Evolutionary conservation across 2,888 invertebrate species (phyloP), one percentile per base, ranked within the genome.

Genomic region (Folsomia candida): DNA sequence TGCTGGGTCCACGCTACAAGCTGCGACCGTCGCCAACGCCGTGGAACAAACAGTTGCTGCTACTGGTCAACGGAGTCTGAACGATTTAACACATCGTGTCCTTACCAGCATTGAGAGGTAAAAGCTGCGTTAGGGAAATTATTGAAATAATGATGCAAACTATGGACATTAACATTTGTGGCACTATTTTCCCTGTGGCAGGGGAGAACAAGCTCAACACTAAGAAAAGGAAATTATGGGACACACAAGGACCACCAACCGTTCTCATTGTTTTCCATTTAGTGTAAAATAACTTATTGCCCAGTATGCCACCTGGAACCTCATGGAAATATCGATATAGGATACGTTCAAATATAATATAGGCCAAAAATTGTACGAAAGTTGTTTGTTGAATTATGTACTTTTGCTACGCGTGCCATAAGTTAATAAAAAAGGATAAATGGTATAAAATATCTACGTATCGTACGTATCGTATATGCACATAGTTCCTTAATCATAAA

Each of bases 51-150:
- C 67, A 2, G 73, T 68, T 2, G 58, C 69, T 60, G 69, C 69
- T 1, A 62, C 73, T 4, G 58, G 61, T 2, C 58, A 68, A 24
- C 70, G 74, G 24, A 72, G 72, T 58, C 69, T 76, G 51, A 74
- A 76, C 59, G 66, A 76, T 51, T 25, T 76, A 60, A 76, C 76
- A 24, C 76, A 76, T 24, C 68, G 76, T 58, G 72, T 76, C 14
- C 51, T 64, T 1, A 68, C 72, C 20, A 76, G 76, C 59, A 76
- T 76, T 68, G 74, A 72, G 66, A 76, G 71, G 76, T 76, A 26
- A 26, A 60, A 26, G 6, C n/a, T 60, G 4, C 22, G 25, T 24
- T 60, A 25, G 25, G 25, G 60, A 26, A 60, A 60, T 47, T 47
- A 14, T 11, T 47, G 9, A 47, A 47, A 47, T 11, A 11, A 47